phyloP scores from a whole-genome alignment of 2,113 vertebrate genomes.

The Stigmatopora argus region DNA sequence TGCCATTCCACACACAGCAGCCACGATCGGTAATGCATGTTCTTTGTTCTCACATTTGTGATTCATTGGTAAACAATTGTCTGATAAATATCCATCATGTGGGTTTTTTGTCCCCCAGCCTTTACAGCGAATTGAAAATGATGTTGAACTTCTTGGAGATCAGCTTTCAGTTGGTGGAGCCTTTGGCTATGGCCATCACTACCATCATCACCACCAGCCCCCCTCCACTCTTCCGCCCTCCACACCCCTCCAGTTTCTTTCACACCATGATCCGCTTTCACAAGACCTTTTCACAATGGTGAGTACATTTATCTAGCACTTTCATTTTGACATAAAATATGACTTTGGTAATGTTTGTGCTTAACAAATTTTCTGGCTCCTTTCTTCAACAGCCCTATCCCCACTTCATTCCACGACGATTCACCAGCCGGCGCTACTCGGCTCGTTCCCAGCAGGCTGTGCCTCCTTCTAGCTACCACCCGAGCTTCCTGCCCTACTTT shows the following conservation, averaged over 20 bases:
- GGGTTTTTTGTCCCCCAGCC: slow-evolving; percentile 67
- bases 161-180: slow-evolving; percentile 86
- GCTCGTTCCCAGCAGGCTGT: slow-evolving; percentile 83
- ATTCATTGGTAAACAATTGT: background rate
- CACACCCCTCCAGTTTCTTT: slow-evolving; percentile 88
- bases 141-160: slow-evolving; percentile 91
- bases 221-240: slow-evolving; percentile 85
- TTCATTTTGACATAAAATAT: background rate
- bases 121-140: slow-evolving; percentile 95
- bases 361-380: background rate
- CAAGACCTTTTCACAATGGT: slow-evolving; percentile 95
- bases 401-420: slow-evolving; percentile 90
- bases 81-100: background rate
- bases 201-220: slow-evolving; percentile 72
- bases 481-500: slow-evolving; percentile 94
- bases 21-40: slow-evolving; percentile 80
- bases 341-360: background rate
- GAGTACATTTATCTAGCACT: slow-evolving; percentile 48
- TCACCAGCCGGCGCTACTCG: slow-evolving; percentile 82
- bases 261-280: slow-evolving; percentile 86
- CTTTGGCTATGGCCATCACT: slow-evolving; percentile 84
- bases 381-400: slow-evolving; percentile 78
- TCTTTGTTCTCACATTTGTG: background rate
- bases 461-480: slow-evolving; percentile 88
- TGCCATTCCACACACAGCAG: slow-evolving; percentile 94